Evolutionary conservation across 1,140 invertebrate genomes (phyloP), one percentile per base, ranked within the genome.

Genomic region (Drosophila punjabiensis): DNA sequence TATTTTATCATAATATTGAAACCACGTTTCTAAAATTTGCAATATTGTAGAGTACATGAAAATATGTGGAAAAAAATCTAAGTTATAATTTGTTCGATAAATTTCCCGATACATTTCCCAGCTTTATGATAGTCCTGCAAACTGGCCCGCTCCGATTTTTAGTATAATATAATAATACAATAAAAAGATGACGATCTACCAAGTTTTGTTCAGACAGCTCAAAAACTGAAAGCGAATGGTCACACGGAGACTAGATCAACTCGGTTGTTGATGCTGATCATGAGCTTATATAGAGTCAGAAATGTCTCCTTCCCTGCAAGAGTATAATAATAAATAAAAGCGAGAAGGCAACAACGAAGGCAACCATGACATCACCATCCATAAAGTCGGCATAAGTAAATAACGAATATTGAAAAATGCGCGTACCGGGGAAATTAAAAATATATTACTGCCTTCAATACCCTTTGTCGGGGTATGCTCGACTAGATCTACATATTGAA

Each of bases 321-420:
- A 18, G 63, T 24, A 55, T 35, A 45, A 59, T 64, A 71, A 68
- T 35, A 55, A 55, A 55, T 18, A 55, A 58, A 69, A 55, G 13
- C 53, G 32, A 55, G 41, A 41, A 20, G 48, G 53, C 47, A 52
- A 56, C 35, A 52, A 53, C 50, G 14, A 55, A 50, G 24, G 24
- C 53, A 33, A 48, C 56, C 56, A 88, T 88, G 81, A 87, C 81
- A 83, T 88, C 84, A 87, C 77, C 78, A 64, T 45, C 52, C 58
- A n/a, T 60, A 48, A 37, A 47, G 43, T 35, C 24, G 71, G 59
- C 73, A 63, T 61, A 87, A 62, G 73, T 74, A 70, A 75, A 65
- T 58, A 82, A 77, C 18, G 79, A 73, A 87, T 87, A 87, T 87
- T 83, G 80, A 70, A 82, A 69, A 87, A 73, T 68, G 55, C 74